phyloP scores from a whole-genome alignment of 2,888 invertebrate species.

The Drosophila vallismaia region DNA sequence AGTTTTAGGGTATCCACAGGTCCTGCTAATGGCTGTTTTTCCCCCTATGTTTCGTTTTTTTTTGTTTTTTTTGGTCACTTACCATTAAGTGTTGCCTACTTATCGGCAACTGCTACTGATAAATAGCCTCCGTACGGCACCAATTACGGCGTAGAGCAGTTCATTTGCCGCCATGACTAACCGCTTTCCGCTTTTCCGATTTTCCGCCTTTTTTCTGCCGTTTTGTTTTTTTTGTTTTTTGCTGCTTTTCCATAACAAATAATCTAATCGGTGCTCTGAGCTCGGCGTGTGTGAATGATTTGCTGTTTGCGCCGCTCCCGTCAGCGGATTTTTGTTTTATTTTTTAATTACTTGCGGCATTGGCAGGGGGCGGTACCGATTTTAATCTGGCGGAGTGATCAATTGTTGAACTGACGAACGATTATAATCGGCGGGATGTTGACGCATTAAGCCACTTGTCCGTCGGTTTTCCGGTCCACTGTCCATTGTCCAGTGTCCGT shows the following conservation, averaged over 20 bases:
- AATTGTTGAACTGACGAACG: slow-evolving; percentile 3
- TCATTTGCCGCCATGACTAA: slow-evolving; percentile 46
- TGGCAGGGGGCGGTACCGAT: not conserved
- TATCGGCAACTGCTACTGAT: slow-evolving; percentile 34
- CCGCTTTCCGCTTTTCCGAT: slow-evolving; percentile 23
- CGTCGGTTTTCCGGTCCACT: not conserved
- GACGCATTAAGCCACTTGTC: slow-evolving; percentile 32
- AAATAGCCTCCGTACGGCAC: slow-evolving; percentile 9
- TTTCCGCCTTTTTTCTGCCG: slow-evolving; percentile 1
- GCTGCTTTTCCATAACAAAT: not conserved
- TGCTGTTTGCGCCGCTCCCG: slow-evolving; percentile 19
- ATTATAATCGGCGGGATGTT: slow-evolving; percentile 25
- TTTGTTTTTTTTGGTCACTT: not conserved
- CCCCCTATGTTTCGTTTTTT: not conserved
- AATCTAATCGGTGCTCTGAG: slow-evolving; percentile 7
- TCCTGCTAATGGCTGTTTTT: not conserved
- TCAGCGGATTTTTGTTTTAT: slow-evolving; percentile 47
- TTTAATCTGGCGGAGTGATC: slow-evolving; percentile 17
- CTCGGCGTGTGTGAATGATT: slow-evolving; percentile 25
- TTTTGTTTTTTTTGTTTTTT: not conserved
- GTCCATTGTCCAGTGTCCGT: not conserved
- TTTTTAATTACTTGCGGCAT: slow-evolving; percentile 41
- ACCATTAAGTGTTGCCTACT: slow-evolving; percentile 34
- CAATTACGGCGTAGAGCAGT: slow-evolving; percentile 23
- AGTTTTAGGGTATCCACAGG: slow-evolving; percentile 2